Conservation (phyloP, 30 jellyfish, hydroid and myxozoan genomes). For the Sanderia malayensis region DNA sequence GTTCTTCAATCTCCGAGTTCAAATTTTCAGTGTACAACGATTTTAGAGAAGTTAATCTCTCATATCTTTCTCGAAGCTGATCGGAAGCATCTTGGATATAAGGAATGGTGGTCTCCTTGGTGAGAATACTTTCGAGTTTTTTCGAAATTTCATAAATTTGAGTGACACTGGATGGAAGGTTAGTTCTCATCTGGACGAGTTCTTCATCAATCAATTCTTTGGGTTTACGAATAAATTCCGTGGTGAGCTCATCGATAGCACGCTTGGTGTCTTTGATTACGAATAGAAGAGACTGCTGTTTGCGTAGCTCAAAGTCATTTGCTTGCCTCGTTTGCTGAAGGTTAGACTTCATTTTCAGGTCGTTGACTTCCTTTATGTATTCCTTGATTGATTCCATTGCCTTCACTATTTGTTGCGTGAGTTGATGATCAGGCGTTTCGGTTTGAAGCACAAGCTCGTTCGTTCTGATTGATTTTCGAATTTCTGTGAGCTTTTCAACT, state of each 20-base stretch:
- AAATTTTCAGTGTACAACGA: slow-evolving; percentile 1
- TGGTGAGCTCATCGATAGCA: neutral
- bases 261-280: neutral
- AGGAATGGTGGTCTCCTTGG: neutral
- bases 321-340: neutral
- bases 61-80: slow-evolving; percentile 1
- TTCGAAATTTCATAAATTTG: neutral
- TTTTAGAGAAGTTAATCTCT: neutral
- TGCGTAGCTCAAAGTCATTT: neutral
- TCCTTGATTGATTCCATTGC: neutral
- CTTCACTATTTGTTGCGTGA: neutral
- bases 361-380: slow-evolving; percentile 17
- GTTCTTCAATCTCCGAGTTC: neutral
- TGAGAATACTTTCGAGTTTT: neutral
- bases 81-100: neutral
- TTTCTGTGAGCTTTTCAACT: too few relatives aligned
- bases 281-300: slow-evolving; percentile 3
- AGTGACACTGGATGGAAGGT: neutral
- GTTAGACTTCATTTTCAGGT: slow-evolving; percentile 3
- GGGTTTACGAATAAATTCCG: neutral
- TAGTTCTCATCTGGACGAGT: slow-evolving; percentile 5
- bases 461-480: too few relatives aligned
- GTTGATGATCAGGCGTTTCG: neutral
- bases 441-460: slow-evolving; percentile 4
- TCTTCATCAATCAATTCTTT: slow-evolving; percentile 3